Evolutionary conservation across 2,888 invertebrate species (phyloP).

Genomic region (Orthonychiurus folsomi): DNA sequence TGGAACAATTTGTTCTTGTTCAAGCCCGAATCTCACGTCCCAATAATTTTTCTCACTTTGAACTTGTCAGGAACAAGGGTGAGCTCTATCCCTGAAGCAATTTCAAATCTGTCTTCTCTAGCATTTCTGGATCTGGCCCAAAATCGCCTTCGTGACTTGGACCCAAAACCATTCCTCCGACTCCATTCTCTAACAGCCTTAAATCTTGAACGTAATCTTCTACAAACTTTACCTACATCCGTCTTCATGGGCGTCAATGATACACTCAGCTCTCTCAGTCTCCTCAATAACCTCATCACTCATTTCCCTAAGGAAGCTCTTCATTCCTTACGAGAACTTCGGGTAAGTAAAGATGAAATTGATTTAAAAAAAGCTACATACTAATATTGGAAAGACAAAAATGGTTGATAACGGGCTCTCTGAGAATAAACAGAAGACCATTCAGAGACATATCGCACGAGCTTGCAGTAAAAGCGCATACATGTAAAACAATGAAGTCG

Average conservation of each 20-base stretch:
- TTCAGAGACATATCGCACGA: background rate
- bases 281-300: slow-evolving; percentile 77
- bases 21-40: too few species aligned
- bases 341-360: too few species aligned
- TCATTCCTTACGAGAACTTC: slow-evolving; percentile 63
- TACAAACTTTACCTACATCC: slow-evolving; percentile 64
- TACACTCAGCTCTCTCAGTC: slow-evolving; percentile 75
- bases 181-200: slow-evolving; percentile 73
- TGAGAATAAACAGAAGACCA: background rate
- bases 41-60: background rate
- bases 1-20: too few species aligned
- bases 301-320: slow-evolving; percentile 79
- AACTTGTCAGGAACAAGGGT: slow-evolving; percentile 53
- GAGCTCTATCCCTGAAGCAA: slow-evolving; percentile 67
- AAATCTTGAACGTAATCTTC: slow-evolving; percentile 78
- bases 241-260: slow-evolving; percentile 71
- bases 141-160: slow-evolving; percentile 69
- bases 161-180: slow-evolving; percentile 44
- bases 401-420: background rate
- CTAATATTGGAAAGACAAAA: background rate
- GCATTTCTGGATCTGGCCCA: slow-evolving; percentile 84
- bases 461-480: background rate
- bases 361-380: background rate
- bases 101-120: slow-evolving; percentile 64
- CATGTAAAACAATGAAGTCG: background rate